Percentiles rank a stretch among this genome's conserved stretches.
Evolutionary conservation across 2,113 vertebrate species (phyloP).

Genomic region (Tachysurus fulvidraco): DNA sequence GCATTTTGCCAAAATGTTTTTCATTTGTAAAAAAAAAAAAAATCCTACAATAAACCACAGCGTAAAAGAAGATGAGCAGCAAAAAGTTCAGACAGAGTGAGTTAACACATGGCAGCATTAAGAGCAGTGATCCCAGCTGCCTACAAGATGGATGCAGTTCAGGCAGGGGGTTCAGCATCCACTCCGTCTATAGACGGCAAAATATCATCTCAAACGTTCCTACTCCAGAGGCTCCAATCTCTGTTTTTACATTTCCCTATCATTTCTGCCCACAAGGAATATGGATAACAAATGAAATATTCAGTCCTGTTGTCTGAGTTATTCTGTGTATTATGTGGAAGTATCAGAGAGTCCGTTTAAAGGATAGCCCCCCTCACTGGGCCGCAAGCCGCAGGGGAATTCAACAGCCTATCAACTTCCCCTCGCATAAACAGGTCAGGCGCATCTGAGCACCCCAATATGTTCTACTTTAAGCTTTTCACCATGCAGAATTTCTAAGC

Average conservation of each 20-base stretch:
- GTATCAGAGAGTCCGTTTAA: conserved; percentile 81
- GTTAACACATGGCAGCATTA: conserved; percentile 76
- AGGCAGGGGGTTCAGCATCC: conserved; percentile 66
- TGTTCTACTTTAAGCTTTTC: conserved; percentile 77
- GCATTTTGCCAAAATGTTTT: no score
- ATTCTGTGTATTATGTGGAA: conserved; percentile 82
- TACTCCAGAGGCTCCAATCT: conserved; percentile 79
- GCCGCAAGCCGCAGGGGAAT: conserved; percentile 69
- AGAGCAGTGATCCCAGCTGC: conserved; percentile 76
- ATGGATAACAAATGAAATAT: conserved; percentile 90
- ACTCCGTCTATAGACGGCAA: conserved; percentile 78
- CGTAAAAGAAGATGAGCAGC: not conserved
- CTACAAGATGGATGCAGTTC: conserved; percentile 75
- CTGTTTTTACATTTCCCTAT: conserved; percentile 82
- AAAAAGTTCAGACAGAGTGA: conserved; percentile 57
- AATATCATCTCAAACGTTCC: conserved; percentile 76
- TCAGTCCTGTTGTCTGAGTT: conserved; percentile 86
- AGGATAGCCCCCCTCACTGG: conserved; percentile 74
- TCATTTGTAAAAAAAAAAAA: not conserved
- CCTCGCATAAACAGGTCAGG: conserved; percentile 79
- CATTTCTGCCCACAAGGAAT: conserved; percentile 87
- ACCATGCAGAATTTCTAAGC: conserved; percentile 69
- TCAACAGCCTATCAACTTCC: conserved; percentile 79
- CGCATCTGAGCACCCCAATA: conserved; percentile 71
- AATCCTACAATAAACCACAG: not conserved